These are phyloP conservation scores for Lophura nycthemera DNA, from an alignment of 2,113 vertebrate genomes.

Conservation along the genomic window DNA sequence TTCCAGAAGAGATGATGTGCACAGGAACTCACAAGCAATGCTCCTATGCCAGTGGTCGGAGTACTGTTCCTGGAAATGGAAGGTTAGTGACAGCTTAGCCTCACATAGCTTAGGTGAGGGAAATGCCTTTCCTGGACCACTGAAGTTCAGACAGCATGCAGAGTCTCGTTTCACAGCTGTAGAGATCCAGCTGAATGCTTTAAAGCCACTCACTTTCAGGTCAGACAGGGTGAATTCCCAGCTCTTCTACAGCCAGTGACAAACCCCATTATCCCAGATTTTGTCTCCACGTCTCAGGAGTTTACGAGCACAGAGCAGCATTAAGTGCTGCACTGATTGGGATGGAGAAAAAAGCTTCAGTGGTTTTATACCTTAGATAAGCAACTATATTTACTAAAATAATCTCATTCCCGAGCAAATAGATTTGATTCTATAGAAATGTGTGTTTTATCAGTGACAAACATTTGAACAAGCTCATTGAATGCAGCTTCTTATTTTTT, in stretches of 20 bases:
- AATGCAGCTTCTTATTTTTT: not conserved
- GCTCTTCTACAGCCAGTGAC: slow-evolving; percentile 1
- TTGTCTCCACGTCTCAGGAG: not conserved
- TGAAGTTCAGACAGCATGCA: accelerated
- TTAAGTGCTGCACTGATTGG: not conserved
- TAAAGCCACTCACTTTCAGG: not conserved
- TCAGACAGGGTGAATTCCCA: slow-evolving; percentile 19
- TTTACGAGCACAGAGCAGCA: not conserved
- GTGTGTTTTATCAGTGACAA: slow-evolving; percentile 33
- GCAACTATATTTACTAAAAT: slow-evolving; percentile 36
- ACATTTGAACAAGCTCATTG: not conserved
- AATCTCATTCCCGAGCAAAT: slow-evolving; percentile 36
- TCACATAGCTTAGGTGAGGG: not conserved
- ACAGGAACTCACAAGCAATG: not conserved
- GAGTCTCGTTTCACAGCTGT: not conserved
- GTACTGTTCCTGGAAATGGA: not conserved
- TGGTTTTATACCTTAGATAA: slow-evolving; percentile 41
- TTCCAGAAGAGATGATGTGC: not conserved
- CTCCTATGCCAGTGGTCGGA: not conserved
- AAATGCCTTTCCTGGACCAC: not conserved
- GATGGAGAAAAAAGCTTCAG: not conserved
- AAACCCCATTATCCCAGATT: slow-evolving; percentile 42
- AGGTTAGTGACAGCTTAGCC: not conserved
- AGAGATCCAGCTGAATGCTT: not conserved
- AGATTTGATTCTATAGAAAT: slow-evolving; percentile 43